phyloP scores from a whole-genome alignment of 2,113 vertebrate genomes.

The Crotalus viridis region DNA sequence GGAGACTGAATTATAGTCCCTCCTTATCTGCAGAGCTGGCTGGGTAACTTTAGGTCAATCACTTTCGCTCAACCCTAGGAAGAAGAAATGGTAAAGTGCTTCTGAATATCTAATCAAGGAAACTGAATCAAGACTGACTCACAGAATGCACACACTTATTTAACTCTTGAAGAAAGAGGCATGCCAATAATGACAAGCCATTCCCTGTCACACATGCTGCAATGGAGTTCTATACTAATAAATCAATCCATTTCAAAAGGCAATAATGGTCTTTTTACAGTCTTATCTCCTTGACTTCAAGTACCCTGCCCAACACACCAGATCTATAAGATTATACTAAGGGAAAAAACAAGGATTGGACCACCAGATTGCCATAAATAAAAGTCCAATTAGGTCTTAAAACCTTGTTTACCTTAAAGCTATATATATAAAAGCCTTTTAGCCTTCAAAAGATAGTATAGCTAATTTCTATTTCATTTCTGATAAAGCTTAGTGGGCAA shows the following conservation, averaged over 20 bases:
- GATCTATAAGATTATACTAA: not conserved
- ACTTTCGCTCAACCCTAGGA: not conserved
- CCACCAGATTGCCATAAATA: not conserved
- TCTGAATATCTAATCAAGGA: not conserved
- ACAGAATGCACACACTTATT: not conserved
- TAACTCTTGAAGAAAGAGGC: not conserved
- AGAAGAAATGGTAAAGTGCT: not conserved
- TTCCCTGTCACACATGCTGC: not conserved
- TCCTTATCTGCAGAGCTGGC: not conserved
- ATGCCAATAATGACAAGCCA: not conserved
- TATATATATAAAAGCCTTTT: not conserved
- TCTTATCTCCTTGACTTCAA: not conserved
- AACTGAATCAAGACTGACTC: not conserved
- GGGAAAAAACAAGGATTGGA: not conserved
- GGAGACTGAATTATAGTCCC: not conserved
- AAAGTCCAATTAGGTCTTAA: not conserved
- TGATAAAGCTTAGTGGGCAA: not conserved
- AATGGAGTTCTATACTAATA: not conserved
- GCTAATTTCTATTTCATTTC: not conserved
- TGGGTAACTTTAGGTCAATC: not conserved
- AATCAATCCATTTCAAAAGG: not conserved
- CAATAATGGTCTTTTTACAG: not conserved
- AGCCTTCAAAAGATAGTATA: not conserved
- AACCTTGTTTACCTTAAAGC: not conserved
- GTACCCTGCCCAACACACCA: not conserved